Conservation (phyloP, 2,113 vertebrate genomes). For the Oxyruncus cristatus region DNA sequence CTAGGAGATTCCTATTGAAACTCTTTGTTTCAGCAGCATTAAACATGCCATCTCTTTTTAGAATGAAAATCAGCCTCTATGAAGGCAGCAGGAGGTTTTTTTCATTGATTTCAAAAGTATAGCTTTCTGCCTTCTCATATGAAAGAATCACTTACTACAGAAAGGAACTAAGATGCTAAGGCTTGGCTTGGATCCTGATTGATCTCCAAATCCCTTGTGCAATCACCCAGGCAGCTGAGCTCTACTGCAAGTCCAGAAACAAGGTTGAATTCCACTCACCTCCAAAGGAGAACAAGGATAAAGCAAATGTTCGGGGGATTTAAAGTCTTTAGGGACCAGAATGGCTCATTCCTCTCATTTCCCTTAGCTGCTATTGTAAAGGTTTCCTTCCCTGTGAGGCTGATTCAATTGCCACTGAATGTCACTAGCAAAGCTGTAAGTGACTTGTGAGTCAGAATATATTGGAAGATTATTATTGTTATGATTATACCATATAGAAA, state of each 20-base stretch:
- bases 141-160: not conserved
- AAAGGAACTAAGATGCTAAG: not conserved
- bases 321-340: slow-evolving; percentile 5
- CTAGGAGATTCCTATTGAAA: not conserved
- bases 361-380: not conserved
- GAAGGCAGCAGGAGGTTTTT: not conserved
- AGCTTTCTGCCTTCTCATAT: not conserved
- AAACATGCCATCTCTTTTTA: not conserved
- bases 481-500: not conserved
- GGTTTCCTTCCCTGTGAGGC: not conserved
- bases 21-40: not conserved
- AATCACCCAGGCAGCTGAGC: not conserved
- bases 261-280: not conserved
- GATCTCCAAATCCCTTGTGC: slow-evolving; percentile 24
- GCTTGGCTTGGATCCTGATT: not conserved
- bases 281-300: slow-evolving; percentile 1
- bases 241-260: not conserved
- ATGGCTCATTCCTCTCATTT: not conserved
- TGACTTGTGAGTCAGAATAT: not conserved
- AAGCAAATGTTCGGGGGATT: slow-evolving; percentile 22
- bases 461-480: not conserved
- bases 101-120: not conserved
- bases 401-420: not conserved
- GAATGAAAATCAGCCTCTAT: not conserved
- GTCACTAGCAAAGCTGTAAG: not conserved